phyloP scores from a whole-genome alignment of 2,797 vertebrate species.

The Amblyopsis hoosieri region DNA sequence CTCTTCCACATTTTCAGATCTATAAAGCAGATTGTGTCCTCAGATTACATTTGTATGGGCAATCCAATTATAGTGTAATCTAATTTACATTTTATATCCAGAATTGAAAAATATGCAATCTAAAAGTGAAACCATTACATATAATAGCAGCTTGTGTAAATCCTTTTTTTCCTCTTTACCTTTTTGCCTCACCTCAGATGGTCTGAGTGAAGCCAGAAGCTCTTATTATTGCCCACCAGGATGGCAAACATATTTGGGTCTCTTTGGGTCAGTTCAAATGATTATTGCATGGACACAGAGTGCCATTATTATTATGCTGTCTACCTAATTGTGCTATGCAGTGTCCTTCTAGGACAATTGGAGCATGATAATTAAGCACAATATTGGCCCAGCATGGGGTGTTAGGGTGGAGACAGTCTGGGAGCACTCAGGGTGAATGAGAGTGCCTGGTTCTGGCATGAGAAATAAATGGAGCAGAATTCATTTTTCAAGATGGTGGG shows the following conservation, averaged over 20 bases:
- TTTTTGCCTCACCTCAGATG: neutral
- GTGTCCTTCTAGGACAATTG: conserved; percentile 72
- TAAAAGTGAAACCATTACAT: too few relatives aligned
- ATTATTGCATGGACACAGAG: conserved; percentile 66
- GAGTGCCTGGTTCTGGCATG: conserved; percentile 67
- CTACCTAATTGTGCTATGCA: conserved; percentile 75
- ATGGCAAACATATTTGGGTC: conserved; percentile 66
- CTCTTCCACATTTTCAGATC: too few relatives aligned
- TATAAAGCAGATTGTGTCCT: too few relatives aligned
- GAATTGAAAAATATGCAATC: too few relatives aligned
- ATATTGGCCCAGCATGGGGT: conserved; percentile 82
- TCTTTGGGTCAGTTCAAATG: conserved; percentile 79
- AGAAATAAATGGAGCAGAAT: conserved; percentile 83
- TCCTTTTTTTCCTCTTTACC: conserved; percentile 9
- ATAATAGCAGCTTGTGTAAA: too few relatives aligned
- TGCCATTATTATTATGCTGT: conserved; percentile 75
- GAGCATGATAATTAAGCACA: conserved; percentile 84
- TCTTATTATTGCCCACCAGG: conserved; percentile 50
- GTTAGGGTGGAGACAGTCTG: conserved; percentile 64
- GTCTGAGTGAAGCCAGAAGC: conserved; percentile 1
- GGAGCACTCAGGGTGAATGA: conserved; percentile 59
- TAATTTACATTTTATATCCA: too few relatives aligned
- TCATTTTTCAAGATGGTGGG: conserved; percentile 54
- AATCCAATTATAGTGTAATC: too few relatives aligned
- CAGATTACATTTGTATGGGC: too few relatives aligned